These are phyloP conservation scores for Stegostoma tigrinum DNA, from an alignment of 2,113 vertebrate species.

Conservation along the genomic window DNA sequence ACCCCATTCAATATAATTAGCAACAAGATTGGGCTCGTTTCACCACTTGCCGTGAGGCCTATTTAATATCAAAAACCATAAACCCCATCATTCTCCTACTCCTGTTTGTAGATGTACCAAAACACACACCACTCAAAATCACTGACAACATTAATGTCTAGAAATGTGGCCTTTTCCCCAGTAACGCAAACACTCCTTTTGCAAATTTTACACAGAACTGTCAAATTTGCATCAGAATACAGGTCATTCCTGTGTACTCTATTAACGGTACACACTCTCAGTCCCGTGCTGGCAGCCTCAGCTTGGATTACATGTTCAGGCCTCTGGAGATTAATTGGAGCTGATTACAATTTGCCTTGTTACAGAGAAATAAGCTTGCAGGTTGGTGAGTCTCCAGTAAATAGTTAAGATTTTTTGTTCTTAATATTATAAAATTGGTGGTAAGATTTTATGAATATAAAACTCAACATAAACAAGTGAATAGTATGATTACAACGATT, in stretches of 20 bases:
- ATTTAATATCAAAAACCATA: neutral
- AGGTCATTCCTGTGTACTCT: neutral
- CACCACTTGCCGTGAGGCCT: neutral
- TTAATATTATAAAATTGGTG: no score
- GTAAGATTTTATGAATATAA: no score
- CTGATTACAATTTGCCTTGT: no score
- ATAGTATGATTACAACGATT: no score
- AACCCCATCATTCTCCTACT: neutral
- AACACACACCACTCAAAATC: neutral
- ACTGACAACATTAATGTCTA: neutral
- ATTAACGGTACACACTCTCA: neutral
- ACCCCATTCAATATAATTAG: neutral
- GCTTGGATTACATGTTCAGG: neutral
- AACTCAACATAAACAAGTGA: no score
- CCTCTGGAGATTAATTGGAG: neutral
- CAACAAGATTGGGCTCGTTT: neutral
- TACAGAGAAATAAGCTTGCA: no score
- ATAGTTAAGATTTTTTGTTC: no score
- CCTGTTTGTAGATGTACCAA: neutral
- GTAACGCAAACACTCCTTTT: neutral
- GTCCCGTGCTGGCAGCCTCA: neutral
- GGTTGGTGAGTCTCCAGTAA: no score
- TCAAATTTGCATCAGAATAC: no score
- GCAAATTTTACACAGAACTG: neutral
- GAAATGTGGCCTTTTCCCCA: neutral